These are phyloP conservation scores for Epinephelus cyanopodus DNA, from an alignment of 2,113 vertebrate species.

Conservation along the genomic window DNA sequence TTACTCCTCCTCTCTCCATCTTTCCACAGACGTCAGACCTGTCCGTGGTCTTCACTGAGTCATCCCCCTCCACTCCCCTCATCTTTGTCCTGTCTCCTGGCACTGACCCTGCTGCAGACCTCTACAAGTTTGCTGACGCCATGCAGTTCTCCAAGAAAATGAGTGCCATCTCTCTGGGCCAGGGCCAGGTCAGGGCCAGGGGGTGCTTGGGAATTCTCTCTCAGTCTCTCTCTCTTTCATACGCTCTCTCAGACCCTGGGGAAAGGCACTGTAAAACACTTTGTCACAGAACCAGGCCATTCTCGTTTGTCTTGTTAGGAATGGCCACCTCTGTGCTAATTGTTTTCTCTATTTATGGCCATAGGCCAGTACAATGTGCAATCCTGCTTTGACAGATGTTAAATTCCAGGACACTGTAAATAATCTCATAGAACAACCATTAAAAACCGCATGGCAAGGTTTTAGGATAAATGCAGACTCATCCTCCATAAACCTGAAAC, in stretches of 20 bases:
- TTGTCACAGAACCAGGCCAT: conserved; percentile 27
- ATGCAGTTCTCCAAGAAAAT: conserved; percentile 94
- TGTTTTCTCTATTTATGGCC: conserved; percentile 50
- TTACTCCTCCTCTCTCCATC: conserved; percentile 6
- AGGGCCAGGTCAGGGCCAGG: conserved; percentile 88
- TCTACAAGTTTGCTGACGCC: conserved; percentile 94
- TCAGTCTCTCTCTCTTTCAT: neutral
- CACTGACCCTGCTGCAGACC: conserved; percentile 90
- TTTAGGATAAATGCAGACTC: conserved; percentile 22
- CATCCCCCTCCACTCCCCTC: conserved; percentile 86
- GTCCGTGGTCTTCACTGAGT: conserved; percentile 87
- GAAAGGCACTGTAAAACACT: conserved; percentile 26
- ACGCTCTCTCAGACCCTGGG: conserved; percentile 26
- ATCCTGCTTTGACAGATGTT: conserved; percentile 24
- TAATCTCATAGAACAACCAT: neutral
- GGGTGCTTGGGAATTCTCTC: conserved; percentile 22
- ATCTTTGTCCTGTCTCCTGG: conserved; percentile 92
- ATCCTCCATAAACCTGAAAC: conserved; percentile 4
- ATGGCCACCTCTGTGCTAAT: conserved; percentile 62
- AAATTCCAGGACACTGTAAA: conserved; percentile 41
- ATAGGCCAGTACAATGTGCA: conserved; percentile 11
- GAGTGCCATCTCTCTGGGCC: conserved; percentile 91
- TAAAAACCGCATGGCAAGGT: neutral
- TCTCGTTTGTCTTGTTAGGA: conserved; percentile 47
- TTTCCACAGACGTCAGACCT: conserved; percentile 88